These are phyloP conservation scores for Crioceris asparagi DNA, from an alignment of 2,888 invertebrate genomes.

Conservation along the genomic window DNA sequence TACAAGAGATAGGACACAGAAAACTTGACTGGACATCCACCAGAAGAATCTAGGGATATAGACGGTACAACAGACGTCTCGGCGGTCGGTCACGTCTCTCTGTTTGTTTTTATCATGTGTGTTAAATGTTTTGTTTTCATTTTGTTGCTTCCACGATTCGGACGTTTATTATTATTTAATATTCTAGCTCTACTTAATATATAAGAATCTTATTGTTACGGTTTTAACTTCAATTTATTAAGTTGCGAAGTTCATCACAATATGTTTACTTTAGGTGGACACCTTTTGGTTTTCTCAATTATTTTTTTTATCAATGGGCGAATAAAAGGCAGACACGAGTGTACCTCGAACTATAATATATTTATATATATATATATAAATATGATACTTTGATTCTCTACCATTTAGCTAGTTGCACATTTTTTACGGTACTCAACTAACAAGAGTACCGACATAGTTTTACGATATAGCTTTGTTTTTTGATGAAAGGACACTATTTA, in stretches of 20 bases:
- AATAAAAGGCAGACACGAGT: slow-evolving; percentile 40
- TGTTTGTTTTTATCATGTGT: too few species aligned
- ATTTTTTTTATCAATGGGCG: slow-evolving; percentile 39
- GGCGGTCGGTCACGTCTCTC: too few species aligned
- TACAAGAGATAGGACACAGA: slow-evolving; percentile 16
- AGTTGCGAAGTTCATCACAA: slow-evolving; percentile 41
- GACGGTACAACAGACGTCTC: too few species aligned
- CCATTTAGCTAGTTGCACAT: slow-evolving; percentile 26
- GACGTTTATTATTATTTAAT: neutral
- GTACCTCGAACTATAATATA: slow-evolving; percentile 34
- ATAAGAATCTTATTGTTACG: slow-evolving; percentile 37
- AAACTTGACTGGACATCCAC: slow-evolving; percentile 12
- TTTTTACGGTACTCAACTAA: slow-evolving; percentile 21
- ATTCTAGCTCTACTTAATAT: too few species aligned
- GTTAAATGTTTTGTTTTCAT: too few species aligned
- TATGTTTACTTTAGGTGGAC: slow-evolving; percentile 38
- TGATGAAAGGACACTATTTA: too few species aligned
- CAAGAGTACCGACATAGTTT: slow-evolving; percentile 15
- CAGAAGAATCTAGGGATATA: slow-evolving; percentile 10
- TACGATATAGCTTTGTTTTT: neutral
- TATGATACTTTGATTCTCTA: too few species aligned
- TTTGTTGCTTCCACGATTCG: too few species aligned
- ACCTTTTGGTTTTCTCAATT: slow-evolving; percentile 38
- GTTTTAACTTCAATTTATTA: slow-evolving; percentile 31
- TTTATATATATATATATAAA: neutral